A percentile compares a stretch with the other conserved stretches of the same genome.
Conservation (phyloP, 2,797 vertebrate species). For the Catharus ustulatus region DNA sequence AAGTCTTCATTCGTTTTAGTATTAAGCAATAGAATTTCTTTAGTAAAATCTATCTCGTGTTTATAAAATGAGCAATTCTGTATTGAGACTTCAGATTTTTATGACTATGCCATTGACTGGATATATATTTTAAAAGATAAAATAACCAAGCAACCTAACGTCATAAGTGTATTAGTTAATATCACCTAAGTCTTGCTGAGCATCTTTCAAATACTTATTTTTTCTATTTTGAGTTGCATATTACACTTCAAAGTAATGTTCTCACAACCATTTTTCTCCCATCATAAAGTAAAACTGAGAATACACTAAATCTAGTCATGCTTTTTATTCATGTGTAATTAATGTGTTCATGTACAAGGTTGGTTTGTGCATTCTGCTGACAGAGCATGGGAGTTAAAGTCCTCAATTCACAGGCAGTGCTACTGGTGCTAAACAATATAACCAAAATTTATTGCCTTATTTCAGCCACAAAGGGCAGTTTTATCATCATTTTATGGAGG, state of each 20-base stretch:
- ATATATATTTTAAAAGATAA: background rate
- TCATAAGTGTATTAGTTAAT: background rate
- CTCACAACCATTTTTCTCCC: background rate
- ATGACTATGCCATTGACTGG: background rate
- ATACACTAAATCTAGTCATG: background rate
- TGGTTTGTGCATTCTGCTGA: background rate
- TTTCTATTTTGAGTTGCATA: background rate
- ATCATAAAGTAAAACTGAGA: background rate
- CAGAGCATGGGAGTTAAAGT: background rate
- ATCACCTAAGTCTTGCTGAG: background rate
- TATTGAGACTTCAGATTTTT: background rate
- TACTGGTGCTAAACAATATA: background rate
- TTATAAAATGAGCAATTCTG: background rate
- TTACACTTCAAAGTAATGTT: background rate
- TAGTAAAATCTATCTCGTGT: background rate
- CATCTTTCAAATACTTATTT: background rate
- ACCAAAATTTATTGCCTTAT: background rate
- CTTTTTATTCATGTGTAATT: background rate
- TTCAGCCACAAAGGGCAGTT: background rate
- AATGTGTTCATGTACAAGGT: background rate
- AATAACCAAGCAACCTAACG: fast-evolving
- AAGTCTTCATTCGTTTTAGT: background rate
- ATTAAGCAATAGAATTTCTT: background rate
- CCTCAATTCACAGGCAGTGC: background rate
- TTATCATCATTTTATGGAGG: background rate